A percentile compares a stretch with the other conserved stretches of the same genome.
Evolutionary conservation across 2,888 invertebrate species (phyloP).

Genomic region (Nomada goodeniana): DNA sequence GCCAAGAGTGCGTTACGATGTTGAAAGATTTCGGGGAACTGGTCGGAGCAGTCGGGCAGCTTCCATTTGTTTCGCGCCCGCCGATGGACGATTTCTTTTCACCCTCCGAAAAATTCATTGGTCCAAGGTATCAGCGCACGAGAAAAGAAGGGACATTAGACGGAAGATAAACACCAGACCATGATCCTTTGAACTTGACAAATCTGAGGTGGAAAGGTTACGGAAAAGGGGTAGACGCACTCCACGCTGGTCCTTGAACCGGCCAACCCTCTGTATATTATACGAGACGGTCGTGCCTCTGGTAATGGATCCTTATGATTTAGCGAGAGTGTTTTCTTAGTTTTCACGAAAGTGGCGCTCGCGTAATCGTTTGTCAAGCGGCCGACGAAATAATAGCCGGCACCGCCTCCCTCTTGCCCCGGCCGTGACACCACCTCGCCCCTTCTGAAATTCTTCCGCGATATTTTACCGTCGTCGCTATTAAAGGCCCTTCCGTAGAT

Average conservation of each 20-base stretch:
- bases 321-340: slow-evolving; percentile 79
- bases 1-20: slow-evolving; percentile 19
- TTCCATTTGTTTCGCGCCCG: slow-evolving; percentile 1
- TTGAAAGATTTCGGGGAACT: slow-evolving; percentile 14
- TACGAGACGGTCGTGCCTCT: slow-evolving; percentile 62
- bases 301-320: slow-evolving; percentile 78
- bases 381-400: slow-evolving; percentile 74
- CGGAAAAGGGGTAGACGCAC: slow-evolving; percentile 58
- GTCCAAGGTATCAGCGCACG: slow-evolving; percentile 37
- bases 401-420: slow-evolving; percentile 50
- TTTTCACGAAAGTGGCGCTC: slow-evolving; percentile 74
- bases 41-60: neutral
- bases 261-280: slow-evolving; percentile 49
- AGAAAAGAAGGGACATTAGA: slow-evolving; percentile 54
- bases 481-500: slow-evolving; percentile 79
- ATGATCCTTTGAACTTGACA: slow-evolving; percentile 69
- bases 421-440: slow-evolving; percentile 21
- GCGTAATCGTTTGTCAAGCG: slow-evolving; percentile 80
- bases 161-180: slow-evolving; percentile 66
- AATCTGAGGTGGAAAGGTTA: slow-evolving; percentile 60
- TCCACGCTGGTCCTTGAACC: slow-evolving; percentile 55
- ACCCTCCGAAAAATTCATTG: slow-evolving; percentile 69
- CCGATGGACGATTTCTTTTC: slow-evolving; percentile 25
- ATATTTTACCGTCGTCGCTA: slow-evolving; percentile 81
- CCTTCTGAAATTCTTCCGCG: slow-evolving; percentile 69